Percentiles rank a stretch among this genome's conserved stretches.
Evolutionary conservation across 1,140 invertebrate species (phyloP).

Genomic region (Plodia interpunctella): DNA sequence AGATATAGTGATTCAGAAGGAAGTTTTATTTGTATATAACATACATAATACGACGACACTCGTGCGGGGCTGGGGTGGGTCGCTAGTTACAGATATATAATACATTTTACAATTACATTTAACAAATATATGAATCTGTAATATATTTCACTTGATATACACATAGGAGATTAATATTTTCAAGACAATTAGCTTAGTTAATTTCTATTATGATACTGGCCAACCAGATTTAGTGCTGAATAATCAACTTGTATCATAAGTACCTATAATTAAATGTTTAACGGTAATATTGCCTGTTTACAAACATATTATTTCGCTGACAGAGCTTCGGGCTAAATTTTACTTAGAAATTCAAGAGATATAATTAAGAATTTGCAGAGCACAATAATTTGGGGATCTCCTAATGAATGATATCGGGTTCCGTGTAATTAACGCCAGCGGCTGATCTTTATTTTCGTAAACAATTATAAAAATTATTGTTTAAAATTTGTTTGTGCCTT

Average conservation of each 20-base stretch:
- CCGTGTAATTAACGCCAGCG: slow-evolving; percentile 67
- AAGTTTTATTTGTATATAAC: too few species aligned
- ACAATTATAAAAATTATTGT: slow-evolving; percentile 40
- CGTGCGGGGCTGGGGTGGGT: too few species aligned
- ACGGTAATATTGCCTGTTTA: slow-evolving; percentile 71
- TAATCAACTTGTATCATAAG: slow-evolving; percentile 24
- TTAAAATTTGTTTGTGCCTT: slow-evolving; percentile 12
- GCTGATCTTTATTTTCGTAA: slow-evolving; percentile 60
- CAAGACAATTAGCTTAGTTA: too few species aligned
- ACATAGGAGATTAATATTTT: too few species aligned
- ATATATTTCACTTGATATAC: too few species aligned
- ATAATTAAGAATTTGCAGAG: slow-evolving; percentile 74
- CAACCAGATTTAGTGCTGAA: neutral
- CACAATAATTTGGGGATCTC: slow-evolving; percentile 70
- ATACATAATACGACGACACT: too few species aligned
- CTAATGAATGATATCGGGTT: slow-evolving; percentile 75
- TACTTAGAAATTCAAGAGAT: slow-evolving; percentile 76
- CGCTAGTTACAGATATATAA: too few species aligned
- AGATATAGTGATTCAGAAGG: too few species aligned
- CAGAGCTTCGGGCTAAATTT: slow-evolving; percentile 64
- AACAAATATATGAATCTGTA: too few species aligned
- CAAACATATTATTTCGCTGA: slow-evolving; percentile 75
- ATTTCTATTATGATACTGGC: too few species aligned
- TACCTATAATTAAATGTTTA: slow-evolving; percentile 59
- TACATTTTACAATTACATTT: too few species aligned